Evolutionary conservation across 2,113 vertebrate species (phyloP).

Genomic region (Eupsittula cactorum): DNA sequence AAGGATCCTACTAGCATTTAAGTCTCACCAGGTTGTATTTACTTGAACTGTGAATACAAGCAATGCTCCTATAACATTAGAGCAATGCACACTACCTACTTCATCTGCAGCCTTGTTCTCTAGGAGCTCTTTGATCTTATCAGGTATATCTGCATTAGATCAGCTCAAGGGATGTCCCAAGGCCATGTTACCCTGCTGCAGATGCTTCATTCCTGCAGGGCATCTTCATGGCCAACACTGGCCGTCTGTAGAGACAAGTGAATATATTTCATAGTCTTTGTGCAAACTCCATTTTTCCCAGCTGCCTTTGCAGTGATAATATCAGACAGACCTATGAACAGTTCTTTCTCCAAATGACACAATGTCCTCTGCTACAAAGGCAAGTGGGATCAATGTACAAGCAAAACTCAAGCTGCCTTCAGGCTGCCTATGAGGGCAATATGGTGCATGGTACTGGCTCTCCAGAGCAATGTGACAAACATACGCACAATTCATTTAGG

Average conservation of each 20-base stretch:
- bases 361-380: not conserved
- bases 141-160: not conserved
- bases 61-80: accelerated
- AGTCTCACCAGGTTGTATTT: not conserved
- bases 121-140: not conserved
- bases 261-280: not conserved
- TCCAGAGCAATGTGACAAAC: not conserved
- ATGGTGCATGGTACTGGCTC: accelerated
- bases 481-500: not conserved
- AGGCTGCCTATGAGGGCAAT: not conserved
- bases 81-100: accelerated
- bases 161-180: not conserved
- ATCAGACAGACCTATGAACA: not conserved
- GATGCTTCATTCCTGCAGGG: not conserved
- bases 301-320: not conserved
- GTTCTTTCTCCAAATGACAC: not conserved
- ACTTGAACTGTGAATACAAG: not conserved
- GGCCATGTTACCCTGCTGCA: not conserved
- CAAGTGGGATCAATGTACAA: not conserved
- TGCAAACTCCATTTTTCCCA: not conserved
- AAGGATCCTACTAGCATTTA: not conserved
- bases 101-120: not conserved
- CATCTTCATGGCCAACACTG: not conserved
- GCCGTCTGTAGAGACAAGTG: not conserved
- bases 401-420: not conserved